These are phyloP conservation scores for Thymelicus sylvestris DNA, from an alignment of 2,888 invertebrate species.

Conservation along the genomic window DNA sequence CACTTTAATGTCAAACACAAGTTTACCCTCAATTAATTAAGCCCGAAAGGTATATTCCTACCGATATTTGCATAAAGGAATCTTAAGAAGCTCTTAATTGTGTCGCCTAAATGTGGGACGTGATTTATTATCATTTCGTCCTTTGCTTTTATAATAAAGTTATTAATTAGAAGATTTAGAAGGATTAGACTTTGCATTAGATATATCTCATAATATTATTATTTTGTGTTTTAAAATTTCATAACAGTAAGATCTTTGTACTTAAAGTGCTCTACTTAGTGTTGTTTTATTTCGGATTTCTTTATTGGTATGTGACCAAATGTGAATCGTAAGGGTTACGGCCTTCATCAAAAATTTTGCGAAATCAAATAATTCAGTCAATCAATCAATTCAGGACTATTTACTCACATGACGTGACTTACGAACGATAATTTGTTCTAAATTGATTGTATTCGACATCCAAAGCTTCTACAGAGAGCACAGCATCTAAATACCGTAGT, in stretches of 20 bases:
- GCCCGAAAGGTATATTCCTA: conserved; percentile 61
- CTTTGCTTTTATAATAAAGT: conserved; percentile 67
- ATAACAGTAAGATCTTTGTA: too few species aligned
- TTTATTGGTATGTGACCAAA: too few species aligned
- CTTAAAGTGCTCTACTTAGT: too few species aligned
- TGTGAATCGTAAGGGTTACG: too few species aligned
- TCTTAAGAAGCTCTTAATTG: conserved; percentile 74
- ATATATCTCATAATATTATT: neutral
- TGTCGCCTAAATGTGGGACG: conserved; percentile 60
- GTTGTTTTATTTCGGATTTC: too few species aligned
- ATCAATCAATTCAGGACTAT: too few species aligned
- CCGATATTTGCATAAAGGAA: conserved; percentile 76
- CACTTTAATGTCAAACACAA: conserved; percentile 71
- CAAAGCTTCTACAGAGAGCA: too few species aligned
- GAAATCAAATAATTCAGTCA: too few species aligned
- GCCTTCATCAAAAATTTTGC: too few species aligned
- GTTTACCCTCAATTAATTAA: conserved; percentile 74
- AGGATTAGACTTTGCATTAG: conserved; percentile 40
- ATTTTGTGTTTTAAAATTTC: neutral
- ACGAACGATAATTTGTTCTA: too few species aligned
- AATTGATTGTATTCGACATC: too few species aligned
- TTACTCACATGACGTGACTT: too few species aligned
- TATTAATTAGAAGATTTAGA: conserved; percentile 58
- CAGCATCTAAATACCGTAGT: conserved; percentile 35
- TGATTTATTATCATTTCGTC: conserved; percentile 60